phyloP scores from a whole-genome alignment of 2,888 invertebrate species.

The Macrophya annulata region DNA sequence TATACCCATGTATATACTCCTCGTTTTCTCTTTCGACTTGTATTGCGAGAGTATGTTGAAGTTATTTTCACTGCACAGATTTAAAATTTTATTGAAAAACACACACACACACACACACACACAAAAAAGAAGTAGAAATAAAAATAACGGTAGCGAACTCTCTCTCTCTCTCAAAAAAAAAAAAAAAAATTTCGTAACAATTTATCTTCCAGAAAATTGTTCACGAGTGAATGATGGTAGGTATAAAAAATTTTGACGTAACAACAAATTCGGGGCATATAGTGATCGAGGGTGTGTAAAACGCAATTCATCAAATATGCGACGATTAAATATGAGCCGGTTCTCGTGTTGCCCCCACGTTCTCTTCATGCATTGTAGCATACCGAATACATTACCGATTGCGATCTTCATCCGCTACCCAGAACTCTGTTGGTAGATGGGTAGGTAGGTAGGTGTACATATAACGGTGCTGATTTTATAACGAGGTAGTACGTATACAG shows the following conservation, averaged over 20 bases:
- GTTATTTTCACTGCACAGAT: background rate
- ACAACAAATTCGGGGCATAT: background rate
- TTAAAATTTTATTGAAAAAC: background rate
- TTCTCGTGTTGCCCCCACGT: background rate
- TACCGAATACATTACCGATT: constrained; percentile 30
- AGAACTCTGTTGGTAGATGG: too few species aligned
- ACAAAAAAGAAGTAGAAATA: too few species aligned
- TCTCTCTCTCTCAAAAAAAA: background rate
- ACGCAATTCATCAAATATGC: constrained; percentile 12
- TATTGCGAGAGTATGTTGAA: background rate
- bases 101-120: too few species aligned
- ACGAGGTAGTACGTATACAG: background rate
- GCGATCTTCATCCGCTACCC: background rate
- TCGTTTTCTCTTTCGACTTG: background rate
- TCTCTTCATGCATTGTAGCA: constrained; percentile 13
- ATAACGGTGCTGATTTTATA: background rate
- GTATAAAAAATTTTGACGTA: background rate
- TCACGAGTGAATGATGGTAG: background rate
- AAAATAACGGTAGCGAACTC: too few species aligned
- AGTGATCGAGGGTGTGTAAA: background rate
- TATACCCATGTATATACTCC: background rate
- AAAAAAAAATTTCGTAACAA: background rate
- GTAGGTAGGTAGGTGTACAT: too few species aligned
- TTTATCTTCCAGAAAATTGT: background rate
- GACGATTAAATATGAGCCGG: background rate